These are phyloP conservation scores for Chrysina gloriosa DNA, from an alignment of 2,888 invertebrate species.

Conservation along the genomic window DNA sequence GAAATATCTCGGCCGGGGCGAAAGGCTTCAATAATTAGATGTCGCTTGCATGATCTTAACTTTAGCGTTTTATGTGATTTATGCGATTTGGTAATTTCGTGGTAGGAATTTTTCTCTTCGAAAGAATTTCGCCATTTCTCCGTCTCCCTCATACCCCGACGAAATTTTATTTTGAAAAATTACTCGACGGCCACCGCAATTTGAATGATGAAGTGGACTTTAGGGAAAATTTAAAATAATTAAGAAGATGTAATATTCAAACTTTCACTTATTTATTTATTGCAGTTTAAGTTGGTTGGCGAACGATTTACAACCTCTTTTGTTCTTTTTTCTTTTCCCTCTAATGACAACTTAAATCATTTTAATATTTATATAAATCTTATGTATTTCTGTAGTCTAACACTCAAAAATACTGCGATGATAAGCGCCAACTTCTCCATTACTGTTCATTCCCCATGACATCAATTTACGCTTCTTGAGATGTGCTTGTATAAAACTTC, in stretches of 20 bases:
- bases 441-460: too few relatives aligned
- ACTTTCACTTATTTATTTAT: conserved; percentile 8
- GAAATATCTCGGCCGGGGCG: conserved; percentile 28
- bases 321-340: too few relatives aligned
- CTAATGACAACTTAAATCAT: too few relatives aligned
- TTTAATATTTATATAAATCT: too few relatives aligned
- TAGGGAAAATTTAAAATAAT: conserved; percentile 9
- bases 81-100: conserved; percentile 33
- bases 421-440: too few relatives aligned
- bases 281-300: too few relatives aligned
- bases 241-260: not conserved
- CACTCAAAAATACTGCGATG: too few relatives aligned
- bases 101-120: not conserved
- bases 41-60: conserved; percentile 38
- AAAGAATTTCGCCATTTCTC: not conserved
- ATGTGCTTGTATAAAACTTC: too few relatives aligned
- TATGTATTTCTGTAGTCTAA: too few relatives aligned
- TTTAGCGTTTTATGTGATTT: conserved; percentile 36
- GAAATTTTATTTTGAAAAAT: conserved; percentile 24
- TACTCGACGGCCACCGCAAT: conserved; percentile 4
- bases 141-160: not conserved
- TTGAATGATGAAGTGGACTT: conserved; percentile 26
- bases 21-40: conserved; percentile 37
- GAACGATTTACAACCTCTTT: too few relatives aligned
- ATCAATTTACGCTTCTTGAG: too few relatives aligned